A percentile compares a stretch with the other conserved stretches of the same genome.
These are phyloP conservation scores for Cyclina sinensis DNA, from an alignment of 1,140 invertebrate genomes.

Conservation along the genomic window DNA sequence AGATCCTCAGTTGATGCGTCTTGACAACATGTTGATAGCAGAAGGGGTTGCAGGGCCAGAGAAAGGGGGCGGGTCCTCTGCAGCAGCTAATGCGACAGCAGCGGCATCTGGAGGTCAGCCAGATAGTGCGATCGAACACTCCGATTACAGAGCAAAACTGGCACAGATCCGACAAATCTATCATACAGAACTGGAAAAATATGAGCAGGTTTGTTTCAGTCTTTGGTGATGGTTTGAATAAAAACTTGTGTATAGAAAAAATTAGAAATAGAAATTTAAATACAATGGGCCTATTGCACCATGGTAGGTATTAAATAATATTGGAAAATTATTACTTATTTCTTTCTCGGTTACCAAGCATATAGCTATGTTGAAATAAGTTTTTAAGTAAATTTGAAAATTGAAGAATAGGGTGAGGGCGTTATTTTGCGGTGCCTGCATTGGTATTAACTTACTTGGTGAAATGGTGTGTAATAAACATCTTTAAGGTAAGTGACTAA, in stretches of 20 bases:
- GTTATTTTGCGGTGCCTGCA: neutral
- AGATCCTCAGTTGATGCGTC: slow-evolving; percentile 99
- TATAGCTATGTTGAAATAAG: neutral
- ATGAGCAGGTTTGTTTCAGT: slow-evolving; percentile 92
- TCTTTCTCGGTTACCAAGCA: neutral
- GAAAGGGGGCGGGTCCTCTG: slow-evolving; percentile 97
- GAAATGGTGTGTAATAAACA: neutral
- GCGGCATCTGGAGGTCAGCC: slow-evolving; percentile 91
- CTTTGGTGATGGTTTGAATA: neutral
- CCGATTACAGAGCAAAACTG: slow-evolving; percentile 99
- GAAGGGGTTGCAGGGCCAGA: slow-evolving; percentile 99
- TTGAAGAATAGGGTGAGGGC: neutral
- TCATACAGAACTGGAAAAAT: slow-evolving; percentile 99
- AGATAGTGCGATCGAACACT: slow-evolving; percentile 97
- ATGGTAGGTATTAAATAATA: neutral
- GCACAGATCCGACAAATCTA: slow-evolving; percentile 99
- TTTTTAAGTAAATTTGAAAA: neutral
- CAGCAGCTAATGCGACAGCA: slow-evolving; percentile 96
- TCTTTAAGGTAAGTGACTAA: slow-evolving; percentile 19
- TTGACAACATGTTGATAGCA: slow-evolving; percentile 99
- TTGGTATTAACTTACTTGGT: slow-evolving; percentile 17
- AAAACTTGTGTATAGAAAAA: too few species aligned
- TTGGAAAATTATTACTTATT: neutral
- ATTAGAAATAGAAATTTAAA: too few species aligned
- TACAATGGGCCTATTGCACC: too few species aligned